Evolutionary conservation across 2,113 vertebrate species (phyloP), one percentile per base, ranked within the genome.

Genomic region (Ageneiosus marmoratus): DNA sequence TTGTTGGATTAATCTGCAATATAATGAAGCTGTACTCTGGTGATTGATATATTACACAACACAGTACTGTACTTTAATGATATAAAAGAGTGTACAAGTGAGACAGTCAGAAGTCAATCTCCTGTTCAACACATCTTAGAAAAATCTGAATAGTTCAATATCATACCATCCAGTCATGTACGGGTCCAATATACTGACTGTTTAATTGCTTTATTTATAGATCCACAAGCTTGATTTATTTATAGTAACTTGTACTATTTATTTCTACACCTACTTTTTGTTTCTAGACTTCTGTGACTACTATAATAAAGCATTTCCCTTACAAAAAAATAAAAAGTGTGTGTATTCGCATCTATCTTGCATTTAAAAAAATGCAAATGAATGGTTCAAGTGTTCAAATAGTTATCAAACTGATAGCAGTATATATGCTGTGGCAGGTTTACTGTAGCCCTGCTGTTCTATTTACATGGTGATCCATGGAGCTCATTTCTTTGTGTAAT

Each of bases 21-120:
- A 15, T 73, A 16, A 27, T 73, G 15, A 7, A 72, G 44, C 5
- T 48, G 41, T n/a, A 16, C 44, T 48, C n/a, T n/a, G n/a, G n/a
- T 73, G 11, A 72, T 72, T 48, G 37, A 41, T 41, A 72, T 73
- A 46, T 73, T 73, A 73, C 6, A 48, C 27, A 46, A 48, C 69
- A 48, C 24, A 24, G 22, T 15, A 27, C 5, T 1, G 5, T 48
- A 72, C 10, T 46, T 37, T 69, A 24, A 1, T 69, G 34, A 69
- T 69, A 69, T 41, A 69, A n/a, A n/a, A 46, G 22, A 72, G 22
- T 48, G 1, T 72, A 48, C 41, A 73, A 73, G 70, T 27, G 9
- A 48, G 63, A 67, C 34, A 37, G 0, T 20, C 20, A 46, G 24
- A 48, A 7, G 46, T 48, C 41, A 72, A 72, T 4, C 44, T 73